Conservation (phyloP, 1,140 invertebrate genomes). For the Hormaphis cornu region DNA sequence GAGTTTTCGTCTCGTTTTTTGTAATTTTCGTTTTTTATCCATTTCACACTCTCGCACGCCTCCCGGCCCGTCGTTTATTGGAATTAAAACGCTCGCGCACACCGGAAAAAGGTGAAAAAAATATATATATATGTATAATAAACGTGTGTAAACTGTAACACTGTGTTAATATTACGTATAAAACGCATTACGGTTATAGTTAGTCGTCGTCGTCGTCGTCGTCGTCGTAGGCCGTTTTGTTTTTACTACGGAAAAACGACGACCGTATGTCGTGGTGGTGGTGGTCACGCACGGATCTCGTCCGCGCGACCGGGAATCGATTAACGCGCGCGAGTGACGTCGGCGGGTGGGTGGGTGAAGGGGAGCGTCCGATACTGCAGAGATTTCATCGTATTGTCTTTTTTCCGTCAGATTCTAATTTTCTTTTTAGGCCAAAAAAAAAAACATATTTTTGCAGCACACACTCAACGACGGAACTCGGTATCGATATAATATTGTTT, state of each 20-base stretch:
- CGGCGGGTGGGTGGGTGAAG: too few relatives aligned
- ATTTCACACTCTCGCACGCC: neutral
- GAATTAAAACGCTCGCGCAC: neutral
- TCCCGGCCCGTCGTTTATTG: neutral
- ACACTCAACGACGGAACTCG: too few relatives aligned
- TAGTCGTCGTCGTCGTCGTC: too few relatives aligned
- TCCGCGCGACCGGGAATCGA: neutral
- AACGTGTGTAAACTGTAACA: neutral
- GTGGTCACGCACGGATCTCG: slow-evolving; percentile 27
- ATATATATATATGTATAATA: neutral
- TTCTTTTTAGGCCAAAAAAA: too few relatives aligned
- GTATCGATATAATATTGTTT: too few relatives aligned
- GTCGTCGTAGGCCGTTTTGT: too few relatives aligned
- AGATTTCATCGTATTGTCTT: too few relatives aligned
- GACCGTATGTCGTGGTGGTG: neutral
- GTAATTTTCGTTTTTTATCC: neutral
- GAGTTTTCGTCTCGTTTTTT: too few relatives aligned
- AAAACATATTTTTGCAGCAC: too few relatives aligned
- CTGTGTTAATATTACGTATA: neutral
- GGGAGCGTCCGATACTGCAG: too few relatives aligned
- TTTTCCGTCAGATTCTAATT: too few relatives aligned
- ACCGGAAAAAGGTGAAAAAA: slow-evolving; percentile 17
- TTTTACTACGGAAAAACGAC: slow-evolving; percentile 2
- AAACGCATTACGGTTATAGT: neutral
- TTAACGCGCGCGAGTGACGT: neutral